Evolutionary conservation across 2,113 vertebrate genomes (phyloP), one percentile per base, ranked within the genome.

Genomic region (Tangachromis dhanisi): DNA sequence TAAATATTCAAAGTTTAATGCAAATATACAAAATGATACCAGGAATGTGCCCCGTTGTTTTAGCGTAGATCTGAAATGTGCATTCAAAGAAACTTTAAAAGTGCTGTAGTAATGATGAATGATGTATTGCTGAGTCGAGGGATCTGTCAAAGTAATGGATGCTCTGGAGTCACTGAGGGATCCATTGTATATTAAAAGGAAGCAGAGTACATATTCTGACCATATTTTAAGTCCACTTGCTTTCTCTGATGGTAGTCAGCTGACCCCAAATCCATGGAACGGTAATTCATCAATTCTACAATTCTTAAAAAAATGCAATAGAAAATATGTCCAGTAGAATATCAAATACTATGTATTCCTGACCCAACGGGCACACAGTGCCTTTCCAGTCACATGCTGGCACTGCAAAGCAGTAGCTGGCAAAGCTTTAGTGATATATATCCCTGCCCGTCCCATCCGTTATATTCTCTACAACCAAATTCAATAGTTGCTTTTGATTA

Each of bases 91-190:
- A 90, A 89, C 76, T 89, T 89, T 61, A 51, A 86, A 92, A 92
- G 68, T 80, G 85, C 85, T 88, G 87, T 31, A 35, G 89, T 89
- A 73, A 88, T 86, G 90, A 86, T 92, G 86, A 92, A 93, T 88
- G 92, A 90, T 92, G 86, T 81, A 84, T 63, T 47, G 83, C 87
- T 89, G 87, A 90, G 83, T 87, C 57, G 2, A 45, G 82, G 49
- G 78, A 90, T 90, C 88, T 91, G 91, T 93, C 91, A 90, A 76
- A 83, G 68, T 88, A 91, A 93, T 91, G 85, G 85, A 93, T 94
- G 87, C 54, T 87, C 63, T 53, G 76, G 76, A 90, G 66, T 89
- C 87, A 78, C 51, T 49, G n/a, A 82, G 71, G 83, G 53, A 83
- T 86, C 26, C 21, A 35, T n/a, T 78, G 83, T 73, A 88, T 80